Evolutionary conservation across 2,888 invertebrate species (phyloP).

Genomic region (Trissoscelio sp.): DNA sequence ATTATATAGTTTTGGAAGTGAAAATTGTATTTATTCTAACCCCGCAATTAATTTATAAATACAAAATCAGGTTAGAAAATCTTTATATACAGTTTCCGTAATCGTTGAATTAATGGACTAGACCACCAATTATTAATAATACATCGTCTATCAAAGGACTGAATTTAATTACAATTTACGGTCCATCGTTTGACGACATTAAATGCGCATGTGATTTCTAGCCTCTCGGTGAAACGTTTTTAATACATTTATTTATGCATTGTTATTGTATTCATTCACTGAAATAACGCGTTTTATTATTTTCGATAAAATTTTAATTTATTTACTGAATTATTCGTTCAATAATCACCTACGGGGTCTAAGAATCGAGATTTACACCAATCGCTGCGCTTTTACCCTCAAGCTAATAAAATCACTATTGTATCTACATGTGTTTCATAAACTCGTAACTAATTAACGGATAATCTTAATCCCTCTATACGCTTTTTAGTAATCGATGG

Average conservation of each 20-base stretch:
- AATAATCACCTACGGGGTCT: conserved; percentile 54
- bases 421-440: conserved; percentile 53
- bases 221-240: conserved; percentile 25
- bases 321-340: conserved; percentile 13
- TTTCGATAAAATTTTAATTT: conserved; percentile 17
- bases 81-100: conserved; percentile 46
- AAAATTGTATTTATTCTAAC: conserved; percentile 42
- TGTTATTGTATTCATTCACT: conserved; percentile 26
- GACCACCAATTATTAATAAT: conserved; percentile 59
- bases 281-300: conserved; percentile 17
- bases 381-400: conserved; percentile 74
- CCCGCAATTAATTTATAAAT: conserved; percentile 55
- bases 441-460: conserved; percentile 78
- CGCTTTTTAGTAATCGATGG: conserved; percentile 74
- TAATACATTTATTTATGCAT: conserved; percentile 19
- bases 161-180: conserved; percentile 27
- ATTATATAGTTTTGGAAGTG: conserved; percentile 54
- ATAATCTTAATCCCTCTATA: conserved; percentile 72
- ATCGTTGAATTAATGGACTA: conserved; percentile 54
- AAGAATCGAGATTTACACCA: conserved; percentile 61
- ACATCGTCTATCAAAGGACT: conserved; percentile 32
- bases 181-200: conserved; percentile 29
- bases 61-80: conserved; percentile 61
- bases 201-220: conserved; percentile 24
- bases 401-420: conserved; percentile 74